phyloP scores from a whole-genome alignment of 2,888 invertebrate genomes.

The Ptilodon capucinus region DNA sequence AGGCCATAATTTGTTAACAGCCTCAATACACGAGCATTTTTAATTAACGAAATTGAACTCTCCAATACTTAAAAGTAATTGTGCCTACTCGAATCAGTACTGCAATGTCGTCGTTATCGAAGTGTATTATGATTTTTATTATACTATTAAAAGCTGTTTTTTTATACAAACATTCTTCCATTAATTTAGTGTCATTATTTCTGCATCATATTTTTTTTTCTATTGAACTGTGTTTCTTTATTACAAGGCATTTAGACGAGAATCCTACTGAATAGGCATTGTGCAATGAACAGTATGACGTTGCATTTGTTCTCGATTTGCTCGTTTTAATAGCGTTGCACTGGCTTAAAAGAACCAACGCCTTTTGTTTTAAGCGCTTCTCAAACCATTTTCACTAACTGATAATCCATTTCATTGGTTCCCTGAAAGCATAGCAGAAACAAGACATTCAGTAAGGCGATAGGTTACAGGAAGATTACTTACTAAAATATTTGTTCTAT shows the following conservation, averaged over 20 bases:
- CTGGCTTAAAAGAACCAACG: constrained; percentile 6
- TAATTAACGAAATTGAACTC: constrained; percentile 55
- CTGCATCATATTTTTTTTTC: constrained; percentile 49
- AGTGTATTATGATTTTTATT: constrained; percentile 23
- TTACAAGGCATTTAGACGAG: constrained; percentile 36
- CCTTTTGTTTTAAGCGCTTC: constrained; percentile 10
- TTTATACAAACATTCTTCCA: constrained; percentile 48
- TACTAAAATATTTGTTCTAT: constrained; percentile 37
- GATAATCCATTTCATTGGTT: constrained; percentile 16
- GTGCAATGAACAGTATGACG: constrained; percentile 40
- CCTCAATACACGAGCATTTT: constrained; percentile 46
- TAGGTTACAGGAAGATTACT: constrained; percentile 24
- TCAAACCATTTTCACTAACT: constrained; percentile 7
- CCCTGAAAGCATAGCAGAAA: constrained; percentile 5
- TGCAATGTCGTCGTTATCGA: constrained; percentile 17
- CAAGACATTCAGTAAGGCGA: constrained; percentile 10
- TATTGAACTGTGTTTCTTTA: constrained; percentile 29
- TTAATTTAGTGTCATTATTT: constrained; percentile 52
- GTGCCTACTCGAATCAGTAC: constrained; percentile 23
- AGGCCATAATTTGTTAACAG: constrained; percentile 43
- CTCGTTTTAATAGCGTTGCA: constrained; percentile 28
- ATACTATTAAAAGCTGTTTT: constrained; percentile 36
- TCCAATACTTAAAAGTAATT: constrained; percentile 30
- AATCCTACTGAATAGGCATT: constrained; percentile 37
- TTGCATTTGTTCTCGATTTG: constrained; percentile 40